Base-by-base conservation (phyloP, 1,140 invertebrate species). In the Zaprionus kolodkinae region DNA sequence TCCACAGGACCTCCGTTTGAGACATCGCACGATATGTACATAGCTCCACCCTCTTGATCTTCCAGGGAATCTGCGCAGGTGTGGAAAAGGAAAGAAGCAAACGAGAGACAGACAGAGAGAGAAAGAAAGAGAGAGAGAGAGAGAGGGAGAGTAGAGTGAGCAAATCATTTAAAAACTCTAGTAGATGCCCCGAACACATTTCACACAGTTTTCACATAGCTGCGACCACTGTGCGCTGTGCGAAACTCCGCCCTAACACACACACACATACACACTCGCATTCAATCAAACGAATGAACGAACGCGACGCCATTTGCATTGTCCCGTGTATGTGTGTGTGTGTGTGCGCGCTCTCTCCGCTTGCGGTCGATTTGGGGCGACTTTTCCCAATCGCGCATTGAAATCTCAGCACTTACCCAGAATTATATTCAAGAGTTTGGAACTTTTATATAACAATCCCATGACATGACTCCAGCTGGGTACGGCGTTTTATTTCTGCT, bases 11-110 rank as follows among this genome's bases (percentile, higher is more conserved):
- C 87, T 78, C 90, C 85, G 81, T 91, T 92, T 91, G 92, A 90
- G 81, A 92, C 91, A 91, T 92, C 92, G 85, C 91, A 92, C 83
- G 92, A 92, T 91, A 93, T 93, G 89, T 92, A 92, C 92, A 93
- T 93, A 91, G 92, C 92, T 93, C 92, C 92, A 92, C 92, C 92
- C 91, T 92, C 92, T 91, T 92, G 90, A 84, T 92, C 89, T 92
- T 92, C 91, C 91, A 92, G 89, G 79, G 91, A 92, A 92, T 92
- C 92, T 92, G 81, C 91, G 81, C 82, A 86, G 72, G 78, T 73
- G 70, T 61, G 36, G 36, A 21, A 13, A 73, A 61, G 54, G 45
- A 63, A 36, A 33, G 21, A 3, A 30, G n/a, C 0, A 21, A n/a
- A 57, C n/a, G n/a, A 12, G 13, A n/a, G n/a, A n/a, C n/a, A n/a